These are phyloP conservation scores for Charaxes varanes DNA, from an alignment of 1,140 invertebrate species.

Conservation along the genomic window DNA sequence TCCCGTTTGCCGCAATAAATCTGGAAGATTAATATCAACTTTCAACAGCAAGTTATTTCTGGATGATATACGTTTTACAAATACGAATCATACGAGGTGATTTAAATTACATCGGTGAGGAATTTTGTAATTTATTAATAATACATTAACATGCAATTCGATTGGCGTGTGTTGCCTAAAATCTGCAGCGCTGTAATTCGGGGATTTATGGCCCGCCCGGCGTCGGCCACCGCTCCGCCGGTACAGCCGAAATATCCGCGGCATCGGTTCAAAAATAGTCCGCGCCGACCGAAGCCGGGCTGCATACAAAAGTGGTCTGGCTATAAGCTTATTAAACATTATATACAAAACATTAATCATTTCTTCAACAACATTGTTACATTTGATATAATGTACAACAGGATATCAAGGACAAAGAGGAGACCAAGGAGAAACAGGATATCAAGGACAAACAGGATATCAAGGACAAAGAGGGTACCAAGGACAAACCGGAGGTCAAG, in stretches of 20 bases:
- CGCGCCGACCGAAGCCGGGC: slow-evolving; percentile 32
- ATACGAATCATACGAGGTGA: background rate
- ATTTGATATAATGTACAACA: no score
- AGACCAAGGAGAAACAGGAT: no score
- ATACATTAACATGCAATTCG: slow-evolving; percentile 15
- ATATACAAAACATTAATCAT: no score
- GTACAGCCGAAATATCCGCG: slow-evolving; percentile 42
- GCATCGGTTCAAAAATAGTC: slow-evolving; percentile 59
- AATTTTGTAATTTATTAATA: slow-evolving; percentile 12
- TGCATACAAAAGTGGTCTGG: slow-evolving; percentile 67
- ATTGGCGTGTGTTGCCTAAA: slow-evolving; percentile 6
- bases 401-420: no score
- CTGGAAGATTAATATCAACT: slow-evolving; percentile 13
- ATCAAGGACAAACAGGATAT: no score
- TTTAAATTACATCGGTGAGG: background rate
- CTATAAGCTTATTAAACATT: no score
- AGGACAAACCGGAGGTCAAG: no score
- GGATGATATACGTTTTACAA: slow-evolving; percentile 3
- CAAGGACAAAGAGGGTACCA: no score
- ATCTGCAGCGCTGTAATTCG: slow-evolving; percentile 4
- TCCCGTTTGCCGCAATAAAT: slow-evolving; percentile 5
- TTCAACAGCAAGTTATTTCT: slow-evolving; percentile 9
- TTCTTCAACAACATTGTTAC: no score
- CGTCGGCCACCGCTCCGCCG: slow-evolving; percentile 20
- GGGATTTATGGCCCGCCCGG: slow-evolving; percentile 20